These are phyloP conservation scores for Coptodon rendalli DNA, from an alignment of 2,113 vertebrate species.

Conservation along the genomic window DNA sequence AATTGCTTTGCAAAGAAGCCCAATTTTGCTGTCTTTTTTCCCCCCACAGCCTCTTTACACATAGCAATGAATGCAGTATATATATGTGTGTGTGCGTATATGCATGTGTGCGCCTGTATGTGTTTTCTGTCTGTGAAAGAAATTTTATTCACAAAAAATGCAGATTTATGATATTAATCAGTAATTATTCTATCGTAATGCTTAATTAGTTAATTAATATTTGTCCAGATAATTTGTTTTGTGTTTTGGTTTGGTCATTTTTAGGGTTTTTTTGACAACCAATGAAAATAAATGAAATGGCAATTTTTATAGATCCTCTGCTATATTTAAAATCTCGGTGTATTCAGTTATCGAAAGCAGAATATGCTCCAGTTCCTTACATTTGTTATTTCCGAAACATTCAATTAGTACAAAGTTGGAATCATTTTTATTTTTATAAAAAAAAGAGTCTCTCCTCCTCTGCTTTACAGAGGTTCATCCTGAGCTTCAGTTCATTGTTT, in stretches of 20 bases:
- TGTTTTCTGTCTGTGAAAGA: not conserved
- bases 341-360: not conserved
- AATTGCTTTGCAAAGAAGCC: conserved; percentile 36
- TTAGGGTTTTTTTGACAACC: fast-evolving
- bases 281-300: not conserved
- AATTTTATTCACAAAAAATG: not conserved
- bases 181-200: not conserved
- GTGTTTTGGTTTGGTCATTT: not conserved
- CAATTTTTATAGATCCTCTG: not conserved
- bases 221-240: not conserved
- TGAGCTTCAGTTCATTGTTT: not conserved
- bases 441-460: not conserved
- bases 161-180: not conserved
- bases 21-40: not conserved
- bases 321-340: fast-evolving
- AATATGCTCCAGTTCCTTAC: not conserved
- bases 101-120: not conserved
- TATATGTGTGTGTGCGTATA: fast-evolving
- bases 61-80: not conserved
- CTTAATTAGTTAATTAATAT: not conserved
- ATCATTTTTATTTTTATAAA: not conserved
- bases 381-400: fast-evolving
- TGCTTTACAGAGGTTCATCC: not conserved
- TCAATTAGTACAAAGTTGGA: not conserved
- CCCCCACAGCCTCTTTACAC: not conserved